Evolutionary conservation across 2,888 invertebrate genomes (phyloP).

Genomic region (Aproaerema taeniolella): DNA sequence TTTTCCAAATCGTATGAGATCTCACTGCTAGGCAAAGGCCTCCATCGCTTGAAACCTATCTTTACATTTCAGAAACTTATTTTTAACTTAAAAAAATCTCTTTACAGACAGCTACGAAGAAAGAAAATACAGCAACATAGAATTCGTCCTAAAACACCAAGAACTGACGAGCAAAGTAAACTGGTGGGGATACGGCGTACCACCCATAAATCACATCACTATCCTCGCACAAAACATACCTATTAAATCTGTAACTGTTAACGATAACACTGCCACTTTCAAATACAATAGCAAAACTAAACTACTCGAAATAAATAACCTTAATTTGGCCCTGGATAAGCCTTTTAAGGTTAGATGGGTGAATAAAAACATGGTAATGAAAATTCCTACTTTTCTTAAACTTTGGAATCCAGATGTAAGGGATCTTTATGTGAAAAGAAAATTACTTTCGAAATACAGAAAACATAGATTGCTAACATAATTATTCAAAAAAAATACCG

Average conservation of each 20-base stretch:
- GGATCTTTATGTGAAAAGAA: no score
- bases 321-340: conserved; percentile 51
- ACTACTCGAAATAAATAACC: conserved; percentile 38
- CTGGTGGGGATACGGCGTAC: conserved; percentile 72
- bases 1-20: no score
- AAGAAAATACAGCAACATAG: conserved; percentile 74
- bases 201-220: conserved; percentile 45
- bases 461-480: no score
- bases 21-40: no score
- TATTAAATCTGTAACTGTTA: conserved; percentile 40
- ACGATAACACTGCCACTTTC: conserved; percentile 36
- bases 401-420: no score
- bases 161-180: conserved; percentile 41
- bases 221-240: conserved; percentile 37
- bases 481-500: no score
- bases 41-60: no score
- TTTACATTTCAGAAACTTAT: background rate
- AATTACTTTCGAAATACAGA: no score
- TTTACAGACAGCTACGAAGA: conserved; percentile 79
- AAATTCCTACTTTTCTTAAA: no score
- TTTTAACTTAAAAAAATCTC: conserved; percentile 12
- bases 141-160: conserved; percentile 52
- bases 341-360: conserved; percentile 52
- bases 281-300: conserved; percentile 36
- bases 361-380: conserved; percentile 22